phyloP scores from a whole-genome alignment of 2,113 vertebrate genomes.

The Mirza zaza region DNA sequence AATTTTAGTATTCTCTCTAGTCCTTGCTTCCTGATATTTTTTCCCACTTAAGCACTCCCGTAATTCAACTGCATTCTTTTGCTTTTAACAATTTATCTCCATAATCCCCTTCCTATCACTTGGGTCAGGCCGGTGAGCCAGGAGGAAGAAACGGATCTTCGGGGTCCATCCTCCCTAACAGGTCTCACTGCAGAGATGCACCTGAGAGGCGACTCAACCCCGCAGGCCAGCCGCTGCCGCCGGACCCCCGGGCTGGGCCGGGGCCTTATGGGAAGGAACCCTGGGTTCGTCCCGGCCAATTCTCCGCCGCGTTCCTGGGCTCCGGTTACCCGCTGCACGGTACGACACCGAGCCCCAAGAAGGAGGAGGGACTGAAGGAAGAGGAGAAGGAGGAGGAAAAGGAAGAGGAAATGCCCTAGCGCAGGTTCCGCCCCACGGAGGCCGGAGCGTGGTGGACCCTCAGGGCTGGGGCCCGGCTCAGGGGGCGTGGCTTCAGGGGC shows the following conservation, averaged over 20 bases:
- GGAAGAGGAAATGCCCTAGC: background rate
- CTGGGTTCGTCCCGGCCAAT: rapidly evolving
- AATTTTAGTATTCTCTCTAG: background rate
- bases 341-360: rapidly evolving
- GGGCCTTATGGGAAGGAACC: background rate
- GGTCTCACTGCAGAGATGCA: background rate
- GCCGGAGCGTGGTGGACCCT: rapidly evolving
- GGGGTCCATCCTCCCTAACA: background rate
- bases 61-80: background rate
- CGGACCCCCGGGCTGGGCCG: no score
- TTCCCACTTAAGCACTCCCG: background rate
- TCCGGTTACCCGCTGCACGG: rapidly evolving
- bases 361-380: rapidly evolving
- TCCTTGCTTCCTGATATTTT: background rate
- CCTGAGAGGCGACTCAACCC: background rate
- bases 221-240: background rate
- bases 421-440: rapidly evolving
- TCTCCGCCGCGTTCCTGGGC: background rate
- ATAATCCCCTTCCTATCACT: background rate
- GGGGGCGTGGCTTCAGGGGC: background rate
- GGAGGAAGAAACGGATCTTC: background rate
- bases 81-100: background rate
- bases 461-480: rapidly evolving
- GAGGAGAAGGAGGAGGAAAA: rapidly evolving
- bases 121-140: background rate